Percentiles rank a stretch among this genome's conserved stretches.
phyloP scores from a whole-genome alignment of 2,797 vertebrate species.

The Megaceryle alcyon region DNA sequence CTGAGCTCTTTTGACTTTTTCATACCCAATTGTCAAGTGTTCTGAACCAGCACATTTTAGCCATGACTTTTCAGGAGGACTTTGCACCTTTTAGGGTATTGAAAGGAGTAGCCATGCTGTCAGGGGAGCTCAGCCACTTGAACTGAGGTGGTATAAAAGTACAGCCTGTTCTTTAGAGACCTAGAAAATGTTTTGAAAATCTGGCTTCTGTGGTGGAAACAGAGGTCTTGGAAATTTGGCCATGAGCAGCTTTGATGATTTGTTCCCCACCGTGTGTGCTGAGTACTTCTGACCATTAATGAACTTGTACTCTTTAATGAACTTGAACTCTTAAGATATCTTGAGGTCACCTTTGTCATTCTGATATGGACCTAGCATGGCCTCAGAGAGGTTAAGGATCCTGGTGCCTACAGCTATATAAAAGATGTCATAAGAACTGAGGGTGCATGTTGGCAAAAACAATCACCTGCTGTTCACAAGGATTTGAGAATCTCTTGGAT shows the following conservation, averaged over 20 bases:
- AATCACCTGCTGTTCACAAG: conserved; percentile 66
- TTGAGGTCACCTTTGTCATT: background rate
- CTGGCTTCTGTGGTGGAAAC: background rate
- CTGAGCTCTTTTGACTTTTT: background rate
- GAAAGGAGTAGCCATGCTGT: background rate
- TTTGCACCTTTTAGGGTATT: background rate
- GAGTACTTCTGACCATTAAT: background rate
- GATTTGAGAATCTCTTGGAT: conserved; percentile 59
- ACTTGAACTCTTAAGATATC: background rate
- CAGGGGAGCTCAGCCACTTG: background rate
- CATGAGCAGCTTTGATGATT: background rate
- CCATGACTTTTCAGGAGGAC: background rate
- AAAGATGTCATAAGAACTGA: conserved; percentile 18
- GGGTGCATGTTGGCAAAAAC: conserved; percentile 53
- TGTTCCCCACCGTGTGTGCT: background rate
- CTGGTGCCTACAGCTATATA: conserved; percentile 10
- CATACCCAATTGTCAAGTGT: background rate
- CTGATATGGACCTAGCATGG: background rate
- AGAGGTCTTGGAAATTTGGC: background rate
- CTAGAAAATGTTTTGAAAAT: background rate
- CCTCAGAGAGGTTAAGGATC: background rate
- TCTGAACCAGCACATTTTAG: background rate
- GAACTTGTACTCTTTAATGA: background rate
- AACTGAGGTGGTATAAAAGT: background rate
- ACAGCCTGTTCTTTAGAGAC: background rate